Conservation (phyloP, 2,113 vertebrate genomes). For the Shinisaurus crocodilurus region DNA sequence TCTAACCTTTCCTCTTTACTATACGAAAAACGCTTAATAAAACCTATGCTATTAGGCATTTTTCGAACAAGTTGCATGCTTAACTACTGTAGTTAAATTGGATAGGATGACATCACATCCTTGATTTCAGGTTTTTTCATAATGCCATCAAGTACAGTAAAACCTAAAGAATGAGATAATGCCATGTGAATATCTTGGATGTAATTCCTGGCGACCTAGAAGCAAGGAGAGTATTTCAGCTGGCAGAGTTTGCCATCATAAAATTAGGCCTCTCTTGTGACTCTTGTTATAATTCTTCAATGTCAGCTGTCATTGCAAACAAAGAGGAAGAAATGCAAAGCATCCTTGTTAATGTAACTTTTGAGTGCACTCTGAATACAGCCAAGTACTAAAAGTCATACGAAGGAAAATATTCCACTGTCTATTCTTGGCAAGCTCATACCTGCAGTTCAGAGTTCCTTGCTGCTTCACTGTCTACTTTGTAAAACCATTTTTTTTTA, state of each 20-base stretch:
- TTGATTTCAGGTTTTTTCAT: slow-evolving; percentile 28
- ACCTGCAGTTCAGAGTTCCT: slow-evolving; percentile 6
- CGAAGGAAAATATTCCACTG: slow-evolving; percentile 22
- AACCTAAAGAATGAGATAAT: background rate
- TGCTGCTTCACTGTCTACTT: slow-evolving; percentile 4
- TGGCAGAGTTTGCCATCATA: accelerated
- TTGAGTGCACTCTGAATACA: slow-evolving; percentile 34
- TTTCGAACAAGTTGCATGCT: background rate
- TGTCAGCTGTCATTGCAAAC: slow-evolving; percentile 27
- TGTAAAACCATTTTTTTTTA: background rate
- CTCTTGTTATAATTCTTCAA: background rate
- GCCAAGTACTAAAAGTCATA: slow-evolving; percentile 12
- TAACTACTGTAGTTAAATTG: slow-evolving; percentile 35
- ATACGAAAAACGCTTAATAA: slow-evolving; percentile 39
- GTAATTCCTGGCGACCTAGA: background rate
- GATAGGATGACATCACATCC: slow-evolving; percentile 14
- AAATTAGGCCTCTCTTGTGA: slow-evolving; percentile 14
- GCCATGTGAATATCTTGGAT: background rate
- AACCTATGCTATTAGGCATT: slow-evolving; percentile 7
- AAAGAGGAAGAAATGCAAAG: slow-evolving; percentile 50
- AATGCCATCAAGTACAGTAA: slow-evolving; percentile 1
- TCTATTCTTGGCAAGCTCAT: background rate
- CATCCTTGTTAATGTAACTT: slow-evolving; percentile 7
- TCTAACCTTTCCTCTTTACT: slow-evolving; percentile 14
- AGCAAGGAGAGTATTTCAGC: slow-evolving; percentile 14